phyloP scores from a whole-genome alignment of 2,113 vertebrate genomes.

The Gallinago media region DNA sequence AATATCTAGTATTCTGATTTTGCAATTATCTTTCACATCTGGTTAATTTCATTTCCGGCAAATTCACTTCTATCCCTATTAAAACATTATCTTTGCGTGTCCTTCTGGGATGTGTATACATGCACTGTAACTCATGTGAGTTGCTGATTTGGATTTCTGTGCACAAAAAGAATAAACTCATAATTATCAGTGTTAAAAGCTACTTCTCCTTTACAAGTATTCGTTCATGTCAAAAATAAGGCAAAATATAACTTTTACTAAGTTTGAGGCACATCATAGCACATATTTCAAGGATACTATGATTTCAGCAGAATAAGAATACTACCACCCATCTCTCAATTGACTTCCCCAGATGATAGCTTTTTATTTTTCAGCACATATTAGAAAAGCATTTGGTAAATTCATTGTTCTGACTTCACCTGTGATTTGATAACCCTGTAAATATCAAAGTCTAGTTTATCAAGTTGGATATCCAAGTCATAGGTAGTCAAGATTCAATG shows the following conservation, averaged over 20 bases:
- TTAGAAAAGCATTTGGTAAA: not conserved
- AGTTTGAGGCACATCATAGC: not conserved
- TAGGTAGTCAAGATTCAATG: not conserved
- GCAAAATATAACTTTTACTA: not conserved
- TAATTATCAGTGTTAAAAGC: not conserved
- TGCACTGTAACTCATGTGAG: not conserved
- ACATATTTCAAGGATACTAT: not conserved
- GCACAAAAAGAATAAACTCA: not conserved
- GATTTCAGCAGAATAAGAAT: not conserved
- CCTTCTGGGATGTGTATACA: not conserved
- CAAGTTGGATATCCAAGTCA: not conserved
- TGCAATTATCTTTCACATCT: not conserved
- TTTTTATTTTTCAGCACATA: not conserved
- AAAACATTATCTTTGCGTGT: not conserved
- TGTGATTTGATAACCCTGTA: not conserved
- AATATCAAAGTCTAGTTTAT: not conserved
- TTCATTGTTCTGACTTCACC: not conserved
- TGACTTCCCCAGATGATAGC: not conserved
- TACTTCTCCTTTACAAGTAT: not conserved
- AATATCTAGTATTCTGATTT: not conserved
- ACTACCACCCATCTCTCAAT: not conserved
- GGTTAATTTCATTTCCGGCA: not conserved
- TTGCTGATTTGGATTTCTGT: not conserved
- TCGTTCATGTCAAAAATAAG: not conserved
- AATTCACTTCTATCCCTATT: not conserved